Percentiles rank a stretch among this genome's conserved stretches.
phyloP scores from a whole-genome alignment of 2,797 vertebrate genomes.

The Atherinosoma microstoma region DNA sequence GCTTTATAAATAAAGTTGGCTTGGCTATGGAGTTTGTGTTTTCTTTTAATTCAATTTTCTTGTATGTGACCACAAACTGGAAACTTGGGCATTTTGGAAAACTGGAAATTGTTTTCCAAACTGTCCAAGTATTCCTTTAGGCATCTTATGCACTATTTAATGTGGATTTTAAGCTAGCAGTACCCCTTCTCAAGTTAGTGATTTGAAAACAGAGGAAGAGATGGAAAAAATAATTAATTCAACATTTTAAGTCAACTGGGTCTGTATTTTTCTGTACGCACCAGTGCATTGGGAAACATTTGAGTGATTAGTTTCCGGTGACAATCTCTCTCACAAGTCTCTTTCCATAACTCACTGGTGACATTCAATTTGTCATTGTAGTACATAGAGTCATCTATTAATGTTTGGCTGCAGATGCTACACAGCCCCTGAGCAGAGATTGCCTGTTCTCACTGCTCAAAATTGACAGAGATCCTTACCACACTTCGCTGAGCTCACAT shows the following conservation, averaged over 20 bases:
- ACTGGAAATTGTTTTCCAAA: not conserved
- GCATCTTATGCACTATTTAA: not conserved
- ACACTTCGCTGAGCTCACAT: constrained; percentile 55
- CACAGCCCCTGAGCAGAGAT: constrained; percentile 50
- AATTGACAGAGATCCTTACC: constrained; percentile 51
- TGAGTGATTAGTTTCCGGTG: constrained; percentile 41
- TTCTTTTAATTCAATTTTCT: not conserved
- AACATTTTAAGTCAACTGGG: constrained; percentile 1
- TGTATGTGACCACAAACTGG: too few species aligned
- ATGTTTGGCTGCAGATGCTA: constrained; percentile 65
- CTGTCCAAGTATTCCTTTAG: not conserved
- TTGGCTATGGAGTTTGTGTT: not conserved
- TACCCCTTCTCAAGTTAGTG: too few species aligned
- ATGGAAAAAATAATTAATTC: constrained; percentile 8
- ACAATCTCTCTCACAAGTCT: constrained; percentile 48
- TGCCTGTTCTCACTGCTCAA: constrained; percentile 52
- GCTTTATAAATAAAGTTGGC: too few species aligned
- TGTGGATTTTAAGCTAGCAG: not conserved
- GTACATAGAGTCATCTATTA: constrained; percentile 58
- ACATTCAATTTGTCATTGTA: constrained; percentile 73
- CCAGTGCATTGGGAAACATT: constrained; percentile 57
- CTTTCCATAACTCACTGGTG: constrained; percentile 72
- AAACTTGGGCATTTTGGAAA: too few species aligned
- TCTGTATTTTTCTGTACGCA: constrained; percentile 27
- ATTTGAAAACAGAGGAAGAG: not conserved